These are phyloP conservation scores for Leptothorax acervorum DNA, from an alignment of 2,888 invertebrate genomes.

Conservation along the genomic window DNA sequence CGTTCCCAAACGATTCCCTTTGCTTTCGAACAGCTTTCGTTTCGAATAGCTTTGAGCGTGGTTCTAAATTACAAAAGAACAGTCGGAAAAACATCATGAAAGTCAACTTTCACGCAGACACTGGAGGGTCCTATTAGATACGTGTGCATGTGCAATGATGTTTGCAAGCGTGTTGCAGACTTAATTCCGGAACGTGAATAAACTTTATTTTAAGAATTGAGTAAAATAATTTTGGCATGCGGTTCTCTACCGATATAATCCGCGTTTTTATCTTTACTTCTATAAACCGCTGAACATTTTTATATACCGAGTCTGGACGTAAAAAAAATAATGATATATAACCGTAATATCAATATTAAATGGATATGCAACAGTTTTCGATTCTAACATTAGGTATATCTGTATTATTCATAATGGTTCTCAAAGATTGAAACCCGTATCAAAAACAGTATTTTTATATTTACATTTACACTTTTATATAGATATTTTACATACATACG, in stretches of 20 bases:
- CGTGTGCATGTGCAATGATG: not conserved
- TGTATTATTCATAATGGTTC: not conserved
- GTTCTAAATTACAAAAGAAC: constrained; percentile 8
- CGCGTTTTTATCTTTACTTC: not conserved
- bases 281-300: not conserved
- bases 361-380: not conserved
- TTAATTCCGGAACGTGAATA: constrained; percentile 3
- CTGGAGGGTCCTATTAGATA: not conserved
- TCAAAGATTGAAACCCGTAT: not conserved
- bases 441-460: not conserved
- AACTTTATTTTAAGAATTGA: not conserved
- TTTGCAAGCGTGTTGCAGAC: not conserved
- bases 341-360: not conserved
- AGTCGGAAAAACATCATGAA: constrained; percentile 9
- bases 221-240: not conserved
- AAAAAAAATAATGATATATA: constrained; percentile 1
- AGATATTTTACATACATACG: not conserved
- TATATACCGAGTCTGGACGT: not conserved
- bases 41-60: not conserved
- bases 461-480: not conserved
- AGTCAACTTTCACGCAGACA: not conserved
- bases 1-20: constrained; percentile 24
- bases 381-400: not conserved
- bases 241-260: not conserved
- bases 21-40: not conserved